A percentile compares a stretch with the other conserved stretches of the same genome.
Conservation (phyloP, 2,113 vertebrate genomes). For the Equus przewalskii region DNA sequence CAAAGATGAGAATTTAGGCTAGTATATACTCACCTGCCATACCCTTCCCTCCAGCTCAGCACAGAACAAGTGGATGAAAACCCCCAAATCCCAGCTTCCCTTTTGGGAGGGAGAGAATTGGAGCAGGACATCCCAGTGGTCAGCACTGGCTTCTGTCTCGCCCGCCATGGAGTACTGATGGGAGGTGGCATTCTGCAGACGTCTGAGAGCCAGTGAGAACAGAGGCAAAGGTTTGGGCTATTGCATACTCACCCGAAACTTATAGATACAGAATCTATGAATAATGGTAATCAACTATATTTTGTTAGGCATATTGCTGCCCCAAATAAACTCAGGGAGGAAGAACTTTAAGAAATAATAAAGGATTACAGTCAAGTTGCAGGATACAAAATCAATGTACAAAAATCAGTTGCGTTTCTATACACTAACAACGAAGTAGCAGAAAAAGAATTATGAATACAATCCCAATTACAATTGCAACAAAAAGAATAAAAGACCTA, state of each 20-base stretch:
- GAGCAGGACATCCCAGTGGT: neutral
- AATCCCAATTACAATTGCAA: no score
- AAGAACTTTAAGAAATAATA: neutral
- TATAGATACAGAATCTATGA: neutral
- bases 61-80: neutral
- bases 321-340: neutral
- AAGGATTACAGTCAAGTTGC: no score
- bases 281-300: neutral
- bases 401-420: no score
- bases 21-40: neutral
- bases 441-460: no score
- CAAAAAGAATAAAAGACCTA: no score
- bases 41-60: neutral
- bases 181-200: neutral
- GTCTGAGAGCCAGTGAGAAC: neutral
- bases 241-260: neutral
- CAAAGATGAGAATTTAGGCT: neutral
- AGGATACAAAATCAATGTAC: no score
- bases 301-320: neutral
- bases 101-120: neutral
- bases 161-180: no score
- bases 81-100: neutral
- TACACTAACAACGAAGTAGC: no score
- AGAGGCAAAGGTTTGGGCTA: neutral
- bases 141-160: neutral